Evolutionary conservation across 2,888 invertebrate species (phyloP).

Genomic region (Rotaria sp.): DNA sequence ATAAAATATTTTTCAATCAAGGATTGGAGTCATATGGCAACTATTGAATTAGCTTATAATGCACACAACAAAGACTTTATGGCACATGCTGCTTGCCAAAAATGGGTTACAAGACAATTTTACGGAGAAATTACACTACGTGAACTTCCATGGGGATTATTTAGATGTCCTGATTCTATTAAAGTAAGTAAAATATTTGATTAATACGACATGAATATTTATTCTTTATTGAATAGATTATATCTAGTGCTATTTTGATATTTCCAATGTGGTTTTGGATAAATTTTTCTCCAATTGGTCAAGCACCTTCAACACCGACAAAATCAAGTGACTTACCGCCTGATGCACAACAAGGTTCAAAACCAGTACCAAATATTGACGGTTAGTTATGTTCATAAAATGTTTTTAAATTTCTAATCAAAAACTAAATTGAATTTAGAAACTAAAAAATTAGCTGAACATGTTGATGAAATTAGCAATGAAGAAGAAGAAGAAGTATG

Average conservation of each 20-base stretch:
- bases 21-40: slow-evolving; percentile 53
- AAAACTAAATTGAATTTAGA: neutral
- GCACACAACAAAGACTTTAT: slow-evolving; percentile 55
- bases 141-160: slow-evolving; percentile 50
- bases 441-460: neutral
- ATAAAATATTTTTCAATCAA: neutral
- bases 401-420: no score
- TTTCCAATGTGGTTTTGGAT: slow-evolving; percentile 52
- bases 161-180: slow-evolving; percentile 50
- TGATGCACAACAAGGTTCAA: neutral
- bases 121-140: slow-evolving; percentile 52
- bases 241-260: slow-evolving; percentile 49
- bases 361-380: no score
- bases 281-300: slow-evolving; percentile 34
- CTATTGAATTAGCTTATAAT: slow-evolving; percentile 54
- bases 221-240: slow-evolving; percentile 43
- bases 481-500: neutral
- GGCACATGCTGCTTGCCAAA: slow-evolving; percentile 58
- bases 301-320: slow-evolving; percentile 9
- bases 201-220: no score
- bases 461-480: neutral
- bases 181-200: slow-evolving; percentile 45
- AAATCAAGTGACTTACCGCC: slow-evolving; percentile 16
- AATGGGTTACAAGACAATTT: slow-evolving; percentile 57
- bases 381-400: neutral